Conservation (phyloP, 2,888 invertebrate species). For the Lasioglossum zephyrum region DNA sequence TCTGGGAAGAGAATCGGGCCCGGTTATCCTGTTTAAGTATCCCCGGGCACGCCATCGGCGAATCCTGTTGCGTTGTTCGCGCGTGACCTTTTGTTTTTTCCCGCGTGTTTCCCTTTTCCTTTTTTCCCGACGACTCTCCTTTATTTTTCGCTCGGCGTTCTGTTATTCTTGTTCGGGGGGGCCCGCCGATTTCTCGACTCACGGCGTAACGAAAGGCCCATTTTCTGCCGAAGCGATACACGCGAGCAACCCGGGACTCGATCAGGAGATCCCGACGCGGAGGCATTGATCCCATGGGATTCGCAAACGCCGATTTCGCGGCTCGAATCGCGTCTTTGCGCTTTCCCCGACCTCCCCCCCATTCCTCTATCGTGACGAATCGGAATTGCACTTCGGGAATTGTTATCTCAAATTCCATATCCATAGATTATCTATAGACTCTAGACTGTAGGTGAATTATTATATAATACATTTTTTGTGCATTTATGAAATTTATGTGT, state of each 20-base stretch:
- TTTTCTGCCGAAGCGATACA: background rate
- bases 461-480: no score
- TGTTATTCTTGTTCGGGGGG: background rate
- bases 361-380: background rate
- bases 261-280: background rate
- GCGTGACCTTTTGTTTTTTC: conserved; percentile 6
- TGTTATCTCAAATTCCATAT: no score
- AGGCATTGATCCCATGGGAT: background rate
- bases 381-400: background rate
- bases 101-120: background rate
- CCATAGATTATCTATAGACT: no score
- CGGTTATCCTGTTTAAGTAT: conserved; percentile 77
- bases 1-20: conserved; percentile 71
- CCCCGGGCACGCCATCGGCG: conserved; percentile 81
- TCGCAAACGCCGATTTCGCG: background rate
- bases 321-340: background rate
- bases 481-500: no score
- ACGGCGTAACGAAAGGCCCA: background rate
- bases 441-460: no score
- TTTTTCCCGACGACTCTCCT: background rate
- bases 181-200: background rate
- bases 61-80: conserved; percentile 60
- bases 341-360: background rate
- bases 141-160: background rate
- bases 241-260: background rate